phyloP scores from a whole-genome alignment of 2,888 invertebrate genomes.

The Alsophila aescularia region DNA sequence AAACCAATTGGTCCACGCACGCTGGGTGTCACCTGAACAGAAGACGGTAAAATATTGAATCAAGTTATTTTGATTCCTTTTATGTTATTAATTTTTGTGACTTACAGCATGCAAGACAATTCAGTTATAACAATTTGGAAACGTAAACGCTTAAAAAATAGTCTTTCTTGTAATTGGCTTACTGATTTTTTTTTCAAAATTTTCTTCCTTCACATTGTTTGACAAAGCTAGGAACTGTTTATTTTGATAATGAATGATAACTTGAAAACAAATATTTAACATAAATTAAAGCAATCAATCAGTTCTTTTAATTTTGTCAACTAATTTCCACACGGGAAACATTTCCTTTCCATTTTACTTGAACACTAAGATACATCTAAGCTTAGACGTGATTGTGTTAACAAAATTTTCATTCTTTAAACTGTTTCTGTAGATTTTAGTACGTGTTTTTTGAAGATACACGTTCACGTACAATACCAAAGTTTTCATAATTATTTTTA shows the following conservation, averaged over 20 bases:
- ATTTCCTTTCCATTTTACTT: slow-evolving; percentile 44
- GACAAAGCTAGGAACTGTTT: slow-evolving; percentile 45
- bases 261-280: no score
- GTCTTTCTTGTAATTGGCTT: slow-evolving; percentile 77
- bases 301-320: slow-evolving; percentile 52
- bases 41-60: slow-evolving; percentile 81
- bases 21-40: slow-evolving; percentile 80
- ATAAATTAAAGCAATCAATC: no score
- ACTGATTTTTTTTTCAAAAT: slow-evolving; percentile 67
- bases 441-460: slow-evolving; percentile 63
- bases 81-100: slow-evolving; percentile 75
- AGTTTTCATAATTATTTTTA: background rate
- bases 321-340: slow-evolving; percentile 41
- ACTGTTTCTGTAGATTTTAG: slow-evolving; percentile 75
- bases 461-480: slow-evolving; percentile 58
- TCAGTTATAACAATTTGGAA: slow-evolving; percentile 61
- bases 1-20: slow-evolving; percentile 75
- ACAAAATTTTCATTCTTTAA: slow-evolving; percentile 63
- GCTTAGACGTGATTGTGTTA: slow-evolving; percentile 81
- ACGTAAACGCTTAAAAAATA: slow-evolving; percentile 67
- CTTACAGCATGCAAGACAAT: slow-evolving; percentile 77
- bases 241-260: background rate
- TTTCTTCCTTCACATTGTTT: slow-evolving; percentile 50
- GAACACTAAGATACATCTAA: slow-evolving; percentile 42
- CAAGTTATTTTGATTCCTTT: slow-evolving; percentile 56